These are phyloP conservation scores for Acleris sparsana DNA, from an alignment of 2,888 invertebrate species.

Conservation along the genomic window DNA sequence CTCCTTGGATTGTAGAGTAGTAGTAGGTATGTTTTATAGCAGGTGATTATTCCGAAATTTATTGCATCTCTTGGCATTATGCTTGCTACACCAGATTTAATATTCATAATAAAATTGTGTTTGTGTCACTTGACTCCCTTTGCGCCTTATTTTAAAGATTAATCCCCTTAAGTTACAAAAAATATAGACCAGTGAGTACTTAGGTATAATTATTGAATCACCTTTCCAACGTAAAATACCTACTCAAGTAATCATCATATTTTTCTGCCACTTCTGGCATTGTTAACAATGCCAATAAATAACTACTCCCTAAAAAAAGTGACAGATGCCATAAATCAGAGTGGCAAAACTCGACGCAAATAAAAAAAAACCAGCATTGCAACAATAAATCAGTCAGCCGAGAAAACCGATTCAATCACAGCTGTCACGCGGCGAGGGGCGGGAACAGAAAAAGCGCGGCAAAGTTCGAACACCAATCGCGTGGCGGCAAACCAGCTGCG, in stretches of 20 bases:
- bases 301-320: conserved; percentile 40
- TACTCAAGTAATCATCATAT: not conserved
- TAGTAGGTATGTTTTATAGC: conserved; percentile 1
- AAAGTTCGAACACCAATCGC: conserved; percentile 79
- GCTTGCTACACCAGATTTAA: not conserved
- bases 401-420: conserved; percentile 76
- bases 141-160: too few species aligned
- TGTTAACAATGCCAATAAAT: conserved; percentile 30
- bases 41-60: conserved; percentile 6
- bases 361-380: conserved; percentile 59
- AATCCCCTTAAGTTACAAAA: too few species aligned
- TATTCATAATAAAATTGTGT: conserved; percentile 9
- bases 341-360: conserved; percentile 51
- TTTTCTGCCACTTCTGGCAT: conserved; percentile 16
- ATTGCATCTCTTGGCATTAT: not conserved
- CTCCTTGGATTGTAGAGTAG: too few species aligned
- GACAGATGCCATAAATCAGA: conserved; percentile 67
- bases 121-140: not conserved
- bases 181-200: not conserved
- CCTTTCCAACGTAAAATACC: not conserved
- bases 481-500: conserved; percentile 55
- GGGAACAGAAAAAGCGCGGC: conserved; percentile 79
- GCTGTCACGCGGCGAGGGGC: conserved; percentile 76
- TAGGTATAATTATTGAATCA: not conserved
- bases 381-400: conserved; percentile 76